Conservation (phyloP, 2,113 vertebrate genomes). For the Hydropotes inermis region DNA sequence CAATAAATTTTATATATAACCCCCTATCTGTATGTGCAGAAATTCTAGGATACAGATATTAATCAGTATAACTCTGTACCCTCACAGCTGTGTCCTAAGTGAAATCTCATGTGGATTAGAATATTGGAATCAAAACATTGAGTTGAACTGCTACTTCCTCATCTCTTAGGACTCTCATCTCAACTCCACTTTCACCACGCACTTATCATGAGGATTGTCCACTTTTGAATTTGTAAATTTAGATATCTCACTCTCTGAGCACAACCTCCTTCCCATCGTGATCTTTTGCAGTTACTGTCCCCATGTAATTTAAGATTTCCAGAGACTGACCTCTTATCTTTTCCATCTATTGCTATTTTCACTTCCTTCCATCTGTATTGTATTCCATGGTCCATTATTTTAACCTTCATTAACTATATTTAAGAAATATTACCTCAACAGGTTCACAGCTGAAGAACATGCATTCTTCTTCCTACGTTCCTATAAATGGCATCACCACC, state of each 20-base stretch:
- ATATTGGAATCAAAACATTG: background rate
- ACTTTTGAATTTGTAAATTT: background rate
- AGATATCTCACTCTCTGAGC: background rate
- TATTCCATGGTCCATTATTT: background rate
- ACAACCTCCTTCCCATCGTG: background rate
- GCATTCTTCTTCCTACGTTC: background rate
- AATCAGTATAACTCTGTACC: background rate
- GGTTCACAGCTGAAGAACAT: background rate
- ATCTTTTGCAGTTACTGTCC: background rate
- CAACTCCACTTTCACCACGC: background rate
- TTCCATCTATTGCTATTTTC: background rate
- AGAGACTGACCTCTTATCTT: background rate
- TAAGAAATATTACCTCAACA: background rate
- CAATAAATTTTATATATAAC: background rate
- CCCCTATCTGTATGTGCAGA: background rate
- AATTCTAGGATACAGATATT: background rate
- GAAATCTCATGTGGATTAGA: background rate
- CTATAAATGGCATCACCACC: background rate
- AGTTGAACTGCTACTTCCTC: background rate
- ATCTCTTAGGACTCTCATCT: background rate
- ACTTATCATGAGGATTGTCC: background rate
- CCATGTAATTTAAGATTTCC: background rate
- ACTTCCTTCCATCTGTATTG: background rate
- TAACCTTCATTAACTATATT: background rate
- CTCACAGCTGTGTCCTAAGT: background rate